Evolutionary conservation across 2,888 invertebrate species (phyloP).

Genomic region (Unio pictorum): DNA sequence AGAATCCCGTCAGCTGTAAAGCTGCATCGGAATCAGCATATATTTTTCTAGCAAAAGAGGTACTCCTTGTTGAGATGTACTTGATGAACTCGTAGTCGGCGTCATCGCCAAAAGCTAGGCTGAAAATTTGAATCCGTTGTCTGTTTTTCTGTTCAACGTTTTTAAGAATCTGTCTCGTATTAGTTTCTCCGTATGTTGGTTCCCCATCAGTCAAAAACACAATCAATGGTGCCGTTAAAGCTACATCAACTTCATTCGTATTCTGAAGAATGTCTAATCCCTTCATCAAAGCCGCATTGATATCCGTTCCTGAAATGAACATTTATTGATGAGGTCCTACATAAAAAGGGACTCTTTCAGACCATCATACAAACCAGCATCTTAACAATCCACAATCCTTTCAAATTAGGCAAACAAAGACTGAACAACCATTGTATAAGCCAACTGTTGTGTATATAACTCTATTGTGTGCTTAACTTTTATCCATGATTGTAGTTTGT

Average conservation of each 20-base stretch:
- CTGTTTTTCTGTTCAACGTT: slow-evolving; percentile 41
- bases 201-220: slow-evolving; percentile 73
- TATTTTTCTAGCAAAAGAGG: slow-evolving; percentile 81
- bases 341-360: too few species aligned
- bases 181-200: slow-evolving; percentile 68
- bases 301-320: slow-evolving; percentile 49
- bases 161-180: slow-evolving; percentile 58
- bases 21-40: slow-evolving; percentile 82
- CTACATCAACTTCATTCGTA: slow-evolving; percentile 11
- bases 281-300: slow-evolving; percentile 47
- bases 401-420: too few species aligned
- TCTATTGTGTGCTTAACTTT: too few species aligned
- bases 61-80: slow-evolving; percentile 79
- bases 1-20: slow-evolving; percentile 79
- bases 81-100: slow-evolving; percentile 81
- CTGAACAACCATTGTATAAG: too few species aligned
- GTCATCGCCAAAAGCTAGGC: slow-evolving; percentile 81
- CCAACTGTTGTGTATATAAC: too few species aligned
- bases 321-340: too few species aligned
- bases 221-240: slow-evolving; percentile 54
- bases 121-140: slow-evolving; percentile 74
- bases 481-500: too few species aligned
- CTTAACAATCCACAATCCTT: too few species aligned
- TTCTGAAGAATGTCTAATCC: slow-evolving; percentile 38
- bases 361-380: too few species aligned